These are phyloP conservation scores for Crotalus viridis DNA, from an alignment of 2,113 vertebrate species.

Conservation along the genomic window DNA sequence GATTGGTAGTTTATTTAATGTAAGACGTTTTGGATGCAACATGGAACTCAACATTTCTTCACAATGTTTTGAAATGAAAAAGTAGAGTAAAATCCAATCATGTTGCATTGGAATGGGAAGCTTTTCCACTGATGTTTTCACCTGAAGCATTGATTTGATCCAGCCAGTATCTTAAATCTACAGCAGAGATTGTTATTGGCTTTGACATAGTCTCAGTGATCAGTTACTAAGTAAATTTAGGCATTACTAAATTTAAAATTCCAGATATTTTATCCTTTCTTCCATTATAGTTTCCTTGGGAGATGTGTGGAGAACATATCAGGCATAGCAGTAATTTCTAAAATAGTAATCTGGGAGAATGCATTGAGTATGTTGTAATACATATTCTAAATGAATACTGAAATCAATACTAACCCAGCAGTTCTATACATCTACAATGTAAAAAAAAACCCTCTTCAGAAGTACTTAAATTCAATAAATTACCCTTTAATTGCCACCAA, in stretches of 20 bases:
- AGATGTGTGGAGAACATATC: not conserved
- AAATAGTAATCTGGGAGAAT: not conserved
- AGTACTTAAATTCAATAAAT: not conserved
- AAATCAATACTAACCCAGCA: accelerated
- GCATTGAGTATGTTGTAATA: not conserved
- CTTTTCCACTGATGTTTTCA: not conserved
- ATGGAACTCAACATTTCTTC: not conserved
- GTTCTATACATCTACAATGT: not conserved
- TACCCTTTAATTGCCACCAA: not conserved
- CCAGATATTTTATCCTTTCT: not conserved
- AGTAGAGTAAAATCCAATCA: not conserved
- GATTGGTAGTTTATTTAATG: not conserved
- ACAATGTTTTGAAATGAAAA: not conserved
- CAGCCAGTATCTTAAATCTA: not conserved
- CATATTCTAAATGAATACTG: accelerated
- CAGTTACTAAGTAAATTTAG: not conserved
- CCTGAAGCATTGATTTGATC: not conserved
- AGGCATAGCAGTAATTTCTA: not conserved
- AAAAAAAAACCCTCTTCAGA: not conserved
- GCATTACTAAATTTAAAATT: not conserved
- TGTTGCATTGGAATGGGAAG: not conserved
- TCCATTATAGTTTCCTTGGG: not conserved
- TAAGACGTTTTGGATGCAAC: not conserved
- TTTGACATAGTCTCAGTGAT: not conserved
- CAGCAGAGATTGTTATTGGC: not conserved